Base-by-base conservation (phyloP, 2,797 vertebrate genomes). In the Phataginus tetradactyla region DNA sequence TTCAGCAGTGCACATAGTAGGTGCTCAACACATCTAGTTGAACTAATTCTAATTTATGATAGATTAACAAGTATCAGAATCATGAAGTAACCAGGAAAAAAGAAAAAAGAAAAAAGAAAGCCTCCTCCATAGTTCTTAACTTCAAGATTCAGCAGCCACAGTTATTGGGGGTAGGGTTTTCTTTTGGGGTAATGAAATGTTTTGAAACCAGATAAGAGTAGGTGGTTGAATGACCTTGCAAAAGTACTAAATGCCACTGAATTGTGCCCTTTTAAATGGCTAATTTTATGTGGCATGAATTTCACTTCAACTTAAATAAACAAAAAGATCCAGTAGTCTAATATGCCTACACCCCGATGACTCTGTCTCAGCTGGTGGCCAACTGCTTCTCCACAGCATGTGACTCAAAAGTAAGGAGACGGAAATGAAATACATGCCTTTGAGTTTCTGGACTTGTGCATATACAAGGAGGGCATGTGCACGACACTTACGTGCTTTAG, bases 271-370 rank as follows among this genome's bases (percentile, higher is more conserved):
- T 95, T 10, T 29, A 45, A 77, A 79, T 18, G 45, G 66, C 32
- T 92, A 89, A 81, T 94, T 75, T 55, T 72, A 81, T 64, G 42
- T 29, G 53, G 61, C 13, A 25, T 29, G 3, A 55, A 85, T 75
- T 80, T 93, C 29, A 86, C 15, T 15, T 81, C 37, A 83, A 59
- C 59, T 74, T 7, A 39, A 64, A 45, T 20, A 63, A 37, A 34
- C 39, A 32, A 77, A 77, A 90, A 34, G 14, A 25, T 5, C 15
- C 5, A 29, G 20, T 27, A 42, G 53, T 59, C 61, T 71, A 72
- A 45, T 63, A 86, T 32, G 42, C n/a, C 63, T 83, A 79, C 1
- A 39, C 53, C 23, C 5, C 20, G 13, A 0, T 21, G 74, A 72
- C 75, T 64, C 59, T 63, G 18, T 53, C 37, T 55, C 53, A 80